Percentiles rank a stretch among this genome's conserved stretches.
phyloP scores from a whole-genome alignment of 2,797 vertebrate genomes.

The Centroberyx gerrardi region DNA sequence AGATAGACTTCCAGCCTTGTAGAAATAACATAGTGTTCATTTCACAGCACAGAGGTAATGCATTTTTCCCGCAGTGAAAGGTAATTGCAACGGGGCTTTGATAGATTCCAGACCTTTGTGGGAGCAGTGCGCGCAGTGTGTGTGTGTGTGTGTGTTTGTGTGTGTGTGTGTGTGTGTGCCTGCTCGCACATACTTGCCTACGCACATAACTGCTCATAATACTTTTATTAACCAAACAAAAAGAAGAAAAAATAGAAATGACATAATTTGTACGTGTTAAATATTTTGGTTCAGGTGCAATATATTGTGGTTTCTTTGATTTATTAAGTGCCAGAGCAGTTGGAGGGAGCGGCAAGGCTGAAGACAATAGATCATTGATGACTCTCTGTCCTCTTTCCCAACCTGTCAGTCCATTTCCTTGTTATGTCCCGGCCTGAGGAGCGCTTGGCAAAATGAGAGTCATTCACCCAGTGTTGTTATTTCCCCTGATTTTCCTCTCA shows the following conservation, averaged over 20 bases:
- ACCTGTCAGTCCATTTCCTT: constrained; percentile 83
- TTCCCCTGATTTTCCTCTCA: constrained; percentile 59
- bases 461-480: constrained; percentile 71
- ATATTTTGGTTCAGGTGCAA: constrained; percentile 67
- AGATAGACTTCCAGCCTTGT: constrained; percentile 57
- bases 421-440: constrained; percentile 81
- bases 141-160: constrained; percentile 28
- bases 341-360: constrained; percentile 64
- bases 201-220: constrained; percentile 67
- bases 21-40: constrained; percentile 72
- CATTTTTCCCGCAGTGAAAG: constrained; percentile 71
- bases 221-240: constrained; percentile 63
- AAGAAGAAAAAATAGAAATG: constrained; percentile 67
- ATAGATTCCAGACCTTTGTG: constrained; percentile 79
- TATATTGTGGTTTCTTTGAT: constrained; percentile 77
- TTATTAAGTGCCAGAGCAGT: constrained; percentile 70
- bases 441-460: constrained; percentile 79
- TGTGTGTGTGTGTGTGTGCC: constrained; percentile 25
- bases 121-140: constrained; percentile 38
- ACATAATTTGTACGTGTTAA: constrained; percentile 71
- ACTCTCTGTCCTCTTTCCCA: constrained; percentile 75
- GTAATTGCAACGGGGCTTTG: constrained; percentile 77
- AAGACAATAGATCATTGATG: constrained; percentile 82
- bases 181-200: constrained; percentile 51
- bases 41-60: constrained; percentile 73